phyloP scores from a whole-genome alignment of 2,797 vertebrate genomes.

The Crocidura indochinensis region DNA sequence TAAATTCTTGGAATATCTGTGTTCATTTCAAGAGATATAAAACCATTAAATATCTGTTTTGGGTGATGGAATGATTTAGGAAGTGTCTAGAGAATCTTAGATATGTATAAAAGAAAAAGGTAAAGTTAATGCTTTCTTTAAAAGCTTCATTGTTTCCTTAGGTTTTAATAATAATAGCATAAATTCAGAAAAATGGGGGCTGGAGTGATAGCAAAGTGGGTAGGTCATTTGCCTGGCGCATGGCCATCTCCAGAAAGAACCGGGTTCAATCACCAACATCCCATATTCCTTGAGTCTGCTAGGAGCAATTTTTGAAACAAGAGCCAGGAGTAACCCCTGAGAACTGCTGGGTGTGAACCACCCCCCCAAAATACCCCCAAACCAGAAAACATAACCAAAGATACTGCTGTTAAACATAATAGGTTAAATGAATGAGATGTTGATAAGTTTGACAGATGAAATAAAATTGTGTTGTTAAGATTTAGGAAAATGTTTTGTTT shows the following conservation, averaged over 20 bases:
- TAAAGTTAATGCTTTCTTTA: slow-evolving; percentile 46
- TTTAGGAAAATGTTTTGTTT: not conserved
- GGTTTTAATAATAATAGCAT: slow-evolving; percentile 19
- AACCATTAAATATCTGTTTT: not conserved
- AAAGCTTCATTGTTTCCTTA: slow-evolving; percentile 9
- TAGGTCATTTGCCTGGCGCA: too few species aligned
- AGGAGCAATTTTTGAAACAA: too few species aligned
- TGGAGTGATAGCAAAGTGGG: too few species aligned
- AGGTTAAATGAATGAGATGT: not conserved
- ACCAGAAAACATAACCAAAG: not conserved
- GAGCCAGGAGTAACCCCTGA: too few species aligned
- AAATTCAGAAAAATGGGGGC: not conserved
- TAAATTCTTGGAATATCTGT: slow-evolving; percentile 10
- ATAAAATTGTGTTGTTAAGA: not conserved
- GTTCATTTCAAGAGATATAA: not conserved
- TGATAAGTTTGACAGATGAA: not conserved
- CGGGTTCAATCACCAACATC: too few species aligned
- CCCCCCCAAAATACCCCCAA: too few species aligned
- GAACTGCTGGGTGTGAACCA: too few species aligned
- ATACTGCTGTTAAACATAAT: not conserved
- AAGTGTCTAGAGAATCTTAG: not conserved
- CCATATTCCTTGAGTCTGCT: too few species aligned
- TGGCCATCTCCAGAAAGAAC: too few species aligned
- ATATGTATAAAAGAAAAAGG: slow-evolving; percentile 29
- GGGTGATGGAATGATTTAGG: not conserved